Conservation (phyloP, 2,113 vertebrate genomes). For the Felis chaus region DNA sequence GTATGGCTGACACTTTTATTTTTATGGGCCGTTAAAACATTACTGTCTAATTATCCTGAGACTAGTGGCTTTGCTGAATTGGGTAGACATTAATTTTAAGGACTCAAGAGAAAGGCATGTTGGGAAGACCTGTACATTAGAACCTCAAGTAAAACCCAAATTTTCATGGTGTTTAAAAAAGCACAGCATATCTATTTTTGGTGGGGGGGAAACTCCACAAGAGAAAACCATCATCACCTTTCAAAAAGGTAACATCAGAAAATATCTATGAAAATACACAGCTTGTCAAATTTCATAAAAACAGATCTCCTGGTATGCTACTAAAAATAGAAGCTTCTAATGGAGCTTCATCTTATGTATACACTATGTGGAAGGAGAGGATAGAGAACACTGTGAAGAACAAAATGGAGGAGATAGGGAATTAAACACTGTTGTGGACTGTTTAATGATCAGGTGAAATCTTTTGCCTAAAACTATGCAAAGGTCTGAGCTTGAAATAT, state of each 20-base stretch:
- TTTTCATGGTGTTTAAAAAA: conserved; percentile 39
- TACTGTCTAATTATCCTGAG: conserved; percentile 55
- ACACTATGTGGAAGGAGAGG: not conserved
- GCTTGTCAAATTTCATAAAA: conserved; percentile 1
- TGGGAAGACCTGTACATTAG: not conserved
- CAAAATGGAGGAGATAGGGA: not conserved
- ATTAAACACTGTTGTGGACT: not conserved
- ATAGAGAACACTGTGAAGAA: not conserved
- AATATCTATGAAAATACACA: not conserved
- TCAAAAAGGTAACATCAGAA: conserved; percentile 31
- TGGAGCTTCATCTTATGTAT: not conserved
- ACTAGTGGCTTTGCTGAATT: conserved; percentile 2
- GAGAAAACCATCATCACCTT: conserved; percentile 7
- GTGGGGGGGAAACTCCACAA: not conserved
- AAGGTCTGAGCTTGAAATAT: conserved; percentile 11
- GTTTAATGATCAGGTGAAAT: not conserved
- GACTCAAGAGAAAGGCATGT: not conserved
- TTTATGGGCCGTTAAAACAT: conserved; percentile 57
- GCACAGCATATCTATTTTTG: not conserved
- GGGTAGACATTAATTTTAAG: conserved; percentile 52
- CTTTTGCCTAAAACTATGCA: not conserved
- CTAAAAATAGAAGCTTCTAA: conserved; percentile 3
- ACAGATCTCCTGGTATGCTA: not conserved
- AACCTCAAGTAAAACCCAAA: not conserved
- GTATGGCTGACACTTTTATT: conserved; percentile 38